phyloP scores from a whole-genome alignment of 2,113 vertebrate genomes.

The Capreolus pygargus region DNA sequence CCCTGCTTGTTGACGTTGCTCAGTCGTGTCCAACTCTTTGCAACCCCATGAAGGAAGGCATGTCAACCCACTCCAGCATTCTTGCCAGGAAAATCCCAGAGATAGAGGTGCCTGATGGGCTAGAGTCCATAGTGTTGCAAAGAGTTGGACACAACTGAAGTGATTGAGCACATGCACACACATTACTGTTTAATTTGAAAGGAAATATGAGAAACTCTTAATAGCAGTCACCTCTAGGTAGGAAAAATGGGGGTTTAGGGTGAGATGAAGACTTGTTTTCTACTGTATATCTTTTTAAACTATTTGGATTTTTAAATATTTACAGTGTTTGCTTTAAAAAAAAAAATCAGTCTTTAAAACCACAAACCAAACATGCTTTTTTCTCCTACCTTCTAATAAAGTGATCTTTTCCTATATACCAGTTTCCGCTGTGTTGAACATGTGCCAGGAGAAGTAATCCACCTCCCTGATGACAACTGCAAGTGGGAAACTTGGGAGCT shows the following conservation, averaged over 20 bases:
- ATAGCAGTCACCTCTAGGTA: not conserved
- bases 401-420: not conserved
- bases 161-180: accelerated
- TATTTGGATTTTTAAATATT: not conserved
- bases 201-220: not conserved
- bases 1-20: not conserved
- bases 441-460: not conserved
- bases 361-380: not conserved
- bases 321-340: not conserved
- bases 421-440: not conserved
- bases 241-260: not conserved
- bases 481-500: not conserved
- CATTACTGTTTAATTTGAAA: not conserved
- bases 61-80: not conserved
- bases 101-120: not conserved
- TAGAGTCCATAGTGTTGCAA: not conserved
- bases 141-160: not conserved
- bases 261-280: not conserved
- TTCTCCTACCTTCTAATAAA: not conserved
- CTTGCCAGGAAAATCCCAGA: not conserved
- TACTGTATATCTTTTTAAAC: not conserved
- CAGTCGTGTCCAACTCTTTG: not conserved
- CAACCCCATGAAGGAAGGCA: not conserved
- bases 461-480: not conserved
- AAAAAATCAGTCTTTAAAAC: not conserved